Evolutionary conservation across 2,888 invertebrate species (phyloP).

Genomic region (Drosophila mettleri): DNA sequence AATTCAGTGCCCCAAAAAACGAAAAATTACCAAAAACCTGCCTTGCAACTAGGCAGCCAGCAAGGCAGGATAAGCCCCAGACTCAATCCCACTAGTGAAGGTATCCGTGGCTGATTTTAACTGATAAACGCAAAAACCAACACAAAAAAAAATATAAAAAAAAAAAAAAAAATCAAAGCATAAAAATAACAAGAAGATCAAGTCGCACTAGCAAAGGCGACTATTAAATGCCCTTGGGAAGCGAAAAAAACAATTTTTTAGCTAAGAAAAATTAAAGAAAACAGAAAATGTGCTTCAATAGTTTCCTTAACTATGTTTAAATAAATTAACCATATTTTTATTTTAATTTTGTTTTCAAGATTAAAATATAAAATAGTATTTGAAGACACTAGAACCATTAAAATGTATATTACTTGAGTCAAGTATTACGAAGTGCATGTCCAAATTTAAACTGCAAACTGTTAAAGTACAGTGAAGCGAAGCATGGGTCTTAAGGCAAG

Average conservation of each 20-base stretch:
- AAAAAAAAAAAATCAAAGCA: constrained; percentile 54
- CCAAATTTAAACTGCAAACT: background rate
- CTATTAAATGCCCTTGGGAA: constrained; percentile 23
- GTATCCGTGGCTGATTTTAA: constrained; percentile 71
- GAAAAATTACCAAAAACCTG: constrained; percentile 64
- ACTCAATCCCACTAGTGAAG: constrained; percentile 33
- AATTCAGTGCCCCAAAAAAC: constrained; percentile 70
- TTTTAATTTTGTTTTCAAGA: no score
- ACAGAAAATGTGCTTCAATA: background rate
- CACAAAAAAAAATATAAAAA: constrained; percentile 71
- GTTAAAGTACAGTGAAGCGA: constrained; percentile 8
- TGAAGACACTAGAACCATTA: no score
- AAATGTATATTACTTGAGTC: no score
- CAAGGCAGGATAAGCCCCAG: constrained; percentile 65
- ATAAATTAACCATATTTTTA: no score
- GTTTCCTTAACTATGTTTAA: background rate
- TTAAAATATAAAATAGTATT: no score
- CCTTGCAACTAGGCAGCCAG: constrained; percentile 32
- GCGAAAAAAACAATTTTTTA: background rate
- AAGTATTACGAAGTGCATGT: background rate
- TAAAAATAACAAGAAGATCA: constrained; percentile 32
- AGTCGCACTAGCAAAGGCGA: background rate
- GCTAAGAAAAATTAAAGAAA: background rate
- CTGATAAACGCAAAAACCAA: constrained; percentile 79
- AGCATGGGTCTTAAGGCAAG: constrained; percentile 34